Conservation (phyloP, 2,888 invertebrate genomes). For the Stenodema calcarata region DNA sequence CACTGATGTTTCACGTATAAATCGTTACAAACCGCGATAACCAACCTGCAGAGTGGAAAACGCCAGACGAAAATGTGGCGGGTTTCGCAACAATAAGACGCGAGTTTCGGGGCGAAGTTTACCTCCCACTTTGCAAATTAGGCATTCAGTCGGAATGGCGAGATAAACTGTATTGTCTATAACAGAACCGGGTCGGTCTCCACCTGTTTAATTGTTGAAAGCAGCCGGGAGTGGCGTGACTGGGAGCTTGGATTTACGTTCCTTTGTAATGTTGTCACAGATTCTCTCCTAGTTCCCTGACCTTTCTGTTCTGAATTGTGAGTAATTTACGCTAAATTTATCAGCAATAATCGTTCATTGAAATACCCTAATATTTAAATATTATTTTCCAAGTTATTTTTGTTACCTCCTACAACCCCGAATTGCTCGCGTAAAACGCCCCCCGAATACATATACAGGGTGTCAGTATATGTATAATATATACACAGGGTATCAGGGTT, state of each 20-base stretch:
- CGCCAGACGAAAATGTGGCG: slow-evolving; percentile 5
- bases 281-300: not conserved
- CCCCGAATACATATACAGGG: too few species aligned
- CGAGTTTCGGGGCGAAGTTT: slow-evolving; percentile 38
- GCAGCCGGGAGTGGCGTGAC: not conserved
- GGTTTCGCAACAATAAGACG: slow-evolving; percentile 16
- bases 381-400: too few species aligned
- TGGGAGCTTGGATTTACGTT: not conserved
- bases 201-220: slow-evolving; percentile 36
- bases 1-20: too few species aligned
- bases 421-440: too few species aligned
- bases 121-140: slow-evolving; percentile 43
- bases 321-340: too few species aligned
- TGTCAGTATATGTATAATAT: too few species aligned
- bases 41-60: not conserved
- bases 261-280: slow-evolving; percentile 3
- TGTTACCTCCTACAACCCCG: too few species aligned
- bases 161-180: slow-evolving; percentile 45
- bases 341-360: too few species aligned
- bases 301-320: not conserved
- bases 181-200: not conserved
- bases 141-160: slow-evolving; percentile 43
- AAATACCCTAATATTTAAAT: too few species aligned
- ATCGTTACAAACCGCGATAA: not conserved
- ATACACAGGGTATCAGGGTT: too few species aligned